Percentiles rank a stretch among this genome's conserved stretches.
Conservation (phyloP, 2,113 vertebrate genomes). For the Puffinus mauretanicus region DNA sequence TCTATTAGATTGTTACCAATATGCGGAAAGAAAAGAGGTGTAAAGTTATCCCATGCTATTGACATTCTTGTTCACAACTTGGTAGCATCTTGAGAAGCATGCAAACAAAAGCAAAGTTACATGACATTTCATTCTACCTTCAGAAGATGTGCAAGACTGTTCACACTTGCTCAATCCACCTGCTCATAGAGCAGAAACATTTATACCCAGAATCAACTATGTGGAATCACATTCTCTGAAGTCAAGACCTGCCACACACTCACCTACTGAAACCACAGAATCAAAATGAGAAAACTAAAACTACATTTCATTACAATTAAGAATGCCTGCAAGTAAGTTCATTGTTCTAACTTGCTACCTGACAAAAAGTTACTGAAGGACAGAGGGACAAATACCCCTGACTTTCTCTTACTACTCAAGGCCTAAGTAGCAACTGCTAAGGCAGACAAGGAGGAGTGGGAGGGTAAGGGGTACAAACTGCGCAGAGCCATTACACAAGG, state of each 20-base stretch:
- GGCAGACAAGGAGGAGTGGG: background rate
- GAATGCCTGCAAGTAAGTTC: background rate
- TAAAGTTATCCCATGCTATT: background rate
- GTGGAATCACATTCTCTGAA: background rate
- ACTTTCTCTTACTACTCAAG: background rate
- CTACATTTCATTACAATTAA: background rate
- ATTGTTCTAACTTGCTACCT: background rate
- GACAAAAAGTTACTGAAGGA: background rate
- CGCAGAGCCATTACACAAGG: accelerated
- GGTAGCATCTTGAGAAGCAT: background rate
- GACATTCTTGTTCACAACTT: background rate
- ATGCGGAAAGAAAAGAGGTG: background rate
- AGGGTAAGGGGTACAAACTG: background rate
- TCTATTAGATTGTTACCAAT: background rate
- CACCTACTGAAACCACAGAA: background rate
- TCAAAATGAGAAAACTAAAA: background rate
- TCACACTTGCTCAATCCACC: background rate
- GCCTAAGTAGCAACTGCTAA: background rate
- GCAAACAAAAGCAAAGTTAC: background rate
- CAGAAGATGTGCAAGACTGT: background rate
- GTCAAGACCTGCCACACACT: background rate
- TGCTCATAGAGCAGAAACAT: background rate
- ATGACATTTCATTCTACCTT: background rate
- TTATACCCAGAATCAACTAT: background rate
- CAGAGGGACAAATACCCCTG: background rate